Percentiles rank a stretch among this genome's conserved stretches.
phyloP scores from a whole-genome alignment of 2,888 invertebrate genomes.

The Drosophila monieri region DNA sequence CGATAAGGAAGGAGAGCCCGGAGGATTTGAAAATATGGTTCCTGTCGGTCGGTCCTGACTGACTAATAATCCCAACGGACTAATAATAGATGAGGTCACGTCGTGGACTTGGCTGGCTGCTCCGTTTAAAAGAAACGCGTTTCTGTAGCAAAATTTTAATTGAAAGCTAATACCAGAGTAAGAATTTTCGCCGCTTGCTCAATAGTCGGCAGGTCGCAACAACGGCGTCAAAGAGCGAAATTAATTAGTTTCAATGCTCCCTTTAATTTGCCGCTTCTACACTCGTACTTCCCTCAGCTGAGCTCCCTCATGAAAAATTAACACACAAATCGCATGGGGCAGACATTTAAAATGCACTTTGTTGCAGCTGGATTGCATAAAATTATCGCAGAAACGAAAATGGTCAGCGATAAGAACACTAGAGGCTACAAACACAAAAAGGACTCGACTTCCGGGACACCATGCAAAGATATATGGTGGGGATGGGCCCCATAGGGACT shows the following conservation, averaged over 20 bases:
- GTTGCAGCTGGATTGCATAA: slow-evolving; percentile 47
- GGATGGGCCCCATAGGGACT: background rate
- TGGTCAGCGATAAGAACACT: slow-evolving; percentile 35
- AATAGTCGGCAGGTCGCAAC: slow-evolving; percentile 8
- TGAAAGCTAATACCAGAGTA: slow-evolving; percentile 35
- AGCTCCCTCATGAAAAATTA: slow-evolving; percentile 57
- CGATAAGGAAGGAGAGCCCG: background rate
- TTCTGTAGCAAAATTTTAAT: slow-evolving; percentile 21
- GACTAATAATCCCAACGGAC: slow-evolving; percentile 11
- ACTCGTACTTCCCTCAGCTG: slow-evolving; percentile 1
- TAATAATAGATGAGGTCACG: slow-evolving; percentile 34
- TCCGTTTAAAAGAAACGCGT: background rate
- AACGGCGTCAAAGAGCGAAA: slow-evolving; percentile 25
- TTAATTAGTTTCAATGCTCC: slow-evolving; percentile 24
- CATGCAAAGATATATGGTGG: background rate
- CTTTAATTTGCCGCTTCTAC: slow-evolving; percentile 8
- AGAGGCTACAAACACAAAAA: background rate
- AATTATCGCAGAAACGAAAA: slow-evolving; percentile 48
- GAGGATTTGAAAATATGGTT: slow-evolving; percentile 3
- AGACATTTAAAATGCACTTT: slow-evolving; percentile 71
- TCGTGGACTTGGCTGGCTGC: slow-evolving; percentile 1
- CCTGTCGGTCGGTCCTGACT: background rate
- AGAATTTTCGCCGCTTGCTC: slow-evolving; percentile 11
- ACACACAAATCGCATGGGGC: slow-evolving; percentile 53
- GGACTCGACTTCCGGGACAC: background rate